Evolutionary conservation across 2,888 invertebrate genomes (phyloP).

Genomic region (Heliconius erato): DNA sequence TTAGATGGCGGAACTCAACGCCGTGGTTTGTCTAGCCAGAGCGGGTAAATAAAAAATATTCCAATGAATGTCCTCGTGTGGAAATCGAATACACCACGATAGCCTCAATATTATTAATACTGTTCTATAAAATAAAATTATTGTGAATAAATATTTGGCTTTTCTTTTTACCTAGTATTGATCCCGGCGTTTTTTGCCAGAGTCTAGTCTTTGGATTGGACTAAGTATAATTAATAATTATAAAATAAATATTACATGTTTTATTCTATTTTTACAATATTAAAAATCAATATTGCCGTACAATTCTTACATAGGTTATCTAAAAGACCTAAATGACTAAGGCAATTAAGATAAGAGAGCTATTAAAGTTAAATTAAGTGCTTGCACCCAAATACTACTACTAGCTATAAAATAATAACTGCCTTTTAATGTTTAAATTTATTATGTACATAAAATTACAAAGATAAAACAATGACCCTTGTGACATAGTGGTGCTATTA

Average conservation of each 20-base stretch:
- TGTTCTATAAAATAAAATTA: too few species aligned
- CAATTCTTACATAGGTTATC: background rate
- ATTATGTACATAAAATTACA: constrained; percentile 7
- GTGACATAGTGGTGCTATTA: background rate
- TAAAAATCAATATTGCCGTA: background rate
- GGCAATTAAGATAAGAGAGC: constrained; percentile 32
- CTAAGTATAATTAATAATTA: too few species aligned
- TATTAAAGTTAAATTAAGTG: constrained; percentile 21
- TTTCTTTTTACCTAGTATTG: too few species aligned
- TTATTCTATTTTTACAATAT: background rate
- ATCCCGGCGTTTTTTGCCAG: too few species aligned
- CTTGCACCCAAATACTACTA: constrained; percentile 5
- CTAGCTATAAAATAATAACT: constrained; percentile 15
- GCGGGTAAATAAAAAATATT: too few species aligned
- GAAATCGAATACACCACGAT: too few species aligned
- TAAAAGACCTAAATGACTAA: constrained; percentile 29
- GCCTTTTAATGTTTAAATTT: constrained; percentile 16
- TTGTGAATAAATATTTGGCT: too few species aligned
- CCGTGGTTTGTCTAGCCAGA: too few species aligned
- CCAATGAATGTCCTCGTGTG: too few species aligned
- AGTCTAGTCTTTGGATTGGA: too few species aligned
- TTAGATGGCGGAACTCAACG: too few species aligned
- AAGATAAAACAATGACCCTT: background rate
- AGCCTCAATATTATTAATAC: too few species aligned
- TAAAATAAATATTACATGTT: background rate